These are phyloP conservation scores for Mactra quadrangularis DNA, from an alignment of 1,140 invertebrate species.

Conservation along the genomic window DNA sequence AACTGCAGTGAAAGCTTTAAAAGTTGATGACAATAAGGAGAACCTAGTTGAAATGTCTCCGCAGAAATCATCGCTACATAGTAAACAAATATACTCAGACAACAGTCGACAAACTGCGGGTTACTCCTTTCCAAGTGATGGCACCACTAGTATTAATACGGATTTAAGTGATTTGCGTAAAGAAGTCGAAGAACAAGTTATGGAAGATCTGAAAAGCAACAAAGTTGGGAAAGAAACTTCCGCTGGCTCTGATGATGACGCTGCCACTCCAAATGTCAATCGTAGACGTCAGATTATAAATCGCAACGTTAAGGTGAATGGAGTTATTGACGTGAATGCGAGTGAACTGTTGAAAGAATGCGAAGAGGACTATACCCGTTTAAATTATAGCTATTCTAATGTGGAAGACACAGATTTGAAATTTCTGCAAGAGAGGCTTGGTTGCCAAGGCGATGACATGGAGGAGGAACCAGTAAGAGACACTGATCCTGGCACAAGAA, in stretches of 20 bases:
- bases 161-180: conserved; percentile 26
- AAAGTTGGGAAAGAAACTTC: background rate
- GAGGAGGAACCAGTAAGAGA: conserved; percentile 11
- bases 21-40: conserved; percentile 9
- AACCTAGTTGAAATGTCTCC: conserved; percentile 9
- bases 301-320: conserved; percentile 60
- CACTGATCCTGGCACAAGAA: background rate
- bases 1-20: background rate
- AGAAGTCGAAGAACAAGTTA: conserved; percentile 29
- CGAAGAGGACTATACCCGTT: conserved; percentile 50
- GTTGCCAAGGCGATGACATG: background rate
- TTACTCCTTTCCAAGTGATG: background rate
- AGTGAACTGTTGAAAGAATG: conserved; percentile 60
- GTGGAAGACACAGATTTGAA: conserved; percentile 55
- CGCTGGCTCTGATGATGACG: background rate
- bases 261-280: conserved; percentile 56
- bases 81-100: conserved; percentile 21
- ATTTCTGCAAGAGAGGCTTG: conserved; percentile 44
- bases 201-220: conserved; percentile 2
- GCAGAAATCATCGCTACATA: conserved; percentile 15
- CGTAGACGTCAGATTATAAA: conserved; percentile 66
- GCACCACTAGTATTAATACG: conserved; percentile 1
- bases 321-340: conserved; percentile 53
- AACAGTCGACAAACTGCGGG: too few relatives aligned
- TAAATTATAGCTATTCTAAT: conserved; percentile 63